These are phyloP conservation scores for Hydrotaea diabolus DNA, from an alignment of 2,888 invertebrate species.

Conservation along the genomic window DNA sequence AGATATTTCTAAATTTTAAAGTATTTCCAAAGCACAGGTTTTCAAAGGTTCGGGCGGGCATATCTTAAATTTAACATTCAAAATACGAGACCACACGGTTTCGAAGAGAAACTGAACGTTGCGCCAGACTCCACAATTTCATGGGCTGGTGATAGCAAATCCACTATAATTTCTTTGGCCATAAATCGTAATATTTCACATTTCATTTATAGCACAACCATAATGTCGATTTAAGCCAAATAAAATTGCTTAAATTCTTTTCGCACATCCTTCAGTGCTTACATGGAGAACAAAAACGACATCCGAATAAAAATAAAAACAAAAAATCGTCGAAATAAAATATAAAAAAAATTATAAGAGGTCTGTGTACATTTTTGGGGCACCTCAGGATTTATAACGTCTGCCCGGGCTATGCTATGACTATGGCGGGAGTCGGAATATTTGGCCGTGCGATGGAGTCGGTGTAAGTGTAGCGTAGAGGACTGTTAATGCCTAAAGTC, in stretches of 20 bases:
- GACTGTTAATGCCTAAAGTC: constrained; percentile 58
- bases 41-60: too few species aligned
- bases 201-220: not conserved
- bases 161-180: constrained; percentile 40
- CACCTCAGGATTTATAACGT: constrained; percentile 66
- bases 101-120: too few species aligned
- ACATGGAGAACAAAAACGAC: not conserved
- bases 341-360: constrained; percentile 34
- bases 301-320: constrained; percentile 17
- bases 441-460: not conserved
- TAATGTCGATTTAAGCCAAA: constrained; percentile 12
- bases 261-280: constrained; percentile 26
- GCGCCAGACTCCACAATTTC: not conserved
- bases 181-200: not conserved
- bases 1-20: too few species aligned
- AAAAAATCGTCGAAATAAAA: constrained; percentile 30
- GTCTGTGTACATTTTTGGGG: constrained; percentile 53
- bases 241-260: not conserved
- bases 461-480: not conserved
- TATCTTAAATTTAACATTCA: too few species aligned
- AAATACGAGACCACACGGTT: too few species aligned
- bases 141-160: not conserved
- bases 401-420: constrained; percentile 51
- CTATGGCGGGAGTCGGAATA: not conserved
- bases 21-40: too few species aligned